Conservation (phyloP, 1,140 invertebrate genomes). For the Protaetia brevitarsis region DNA sequence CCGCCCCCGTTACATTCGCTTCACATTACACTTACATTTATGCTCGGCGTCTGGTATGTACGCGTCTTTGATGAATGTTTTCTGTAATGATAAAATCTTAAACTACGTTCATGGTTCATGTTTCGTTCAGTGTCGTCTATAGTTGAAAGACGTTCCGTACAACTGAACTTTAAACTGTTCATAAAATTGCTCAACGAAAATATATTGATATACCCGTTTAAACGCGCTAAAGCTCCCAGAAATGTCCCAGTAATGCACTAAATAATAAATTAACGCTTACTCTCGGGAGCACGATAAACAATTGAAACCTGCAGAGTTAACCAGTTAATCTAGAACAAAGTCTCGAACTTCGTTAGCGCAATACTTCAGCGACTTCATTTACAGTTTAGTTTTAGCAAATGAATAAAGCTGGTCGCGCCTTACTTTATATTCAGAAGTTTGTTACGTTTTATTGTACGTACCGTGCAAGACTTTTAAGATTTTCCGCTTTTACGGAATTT, state of each 20-base stretch:
- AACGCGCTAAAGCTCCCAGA: too few relatives aligned
- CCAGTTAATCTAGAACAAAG: background rate
- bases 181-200: too few relatives aligned
- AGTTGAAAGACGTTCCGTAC: too few relatives aligned
- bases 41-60: too few relatives aligned
- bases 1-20: too few relatives aligned
- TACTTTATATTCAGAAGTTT: constrained; percentile 12
- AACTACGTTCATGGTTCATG: too few relatives aligned
- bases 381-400: constrained; percentile 11
- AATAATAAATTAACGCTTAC: background rate
- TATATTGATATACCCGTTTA: too few relatives aligned
- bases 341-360: constrained; percentile 2
- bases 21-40: too few relatives aligned
- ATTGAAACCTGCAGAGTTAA: background rate
- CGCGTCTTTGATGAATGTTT: too few relatives aligned
- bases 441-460: constrained; percentile 8
- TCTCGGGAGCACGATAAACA: background rate
- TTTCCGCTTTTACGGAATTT: background rate
- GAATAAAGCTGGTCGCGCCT: background rate
- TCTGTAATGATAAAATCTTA: too few relatives aligned
- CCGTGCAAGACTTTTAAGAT: constrained; percentile 1
- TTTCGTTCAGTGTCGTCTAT: too few relatives aligned
- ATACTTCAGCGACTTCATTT: background rate
- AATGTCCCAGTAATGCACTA: background rate
- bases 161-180: too few relatives aligned